These are phyloP conservation scores for Callitettix versicolor DNA, from an alignment of 1,140 invertebrate species.

Conservation along the genomic window DNA sequence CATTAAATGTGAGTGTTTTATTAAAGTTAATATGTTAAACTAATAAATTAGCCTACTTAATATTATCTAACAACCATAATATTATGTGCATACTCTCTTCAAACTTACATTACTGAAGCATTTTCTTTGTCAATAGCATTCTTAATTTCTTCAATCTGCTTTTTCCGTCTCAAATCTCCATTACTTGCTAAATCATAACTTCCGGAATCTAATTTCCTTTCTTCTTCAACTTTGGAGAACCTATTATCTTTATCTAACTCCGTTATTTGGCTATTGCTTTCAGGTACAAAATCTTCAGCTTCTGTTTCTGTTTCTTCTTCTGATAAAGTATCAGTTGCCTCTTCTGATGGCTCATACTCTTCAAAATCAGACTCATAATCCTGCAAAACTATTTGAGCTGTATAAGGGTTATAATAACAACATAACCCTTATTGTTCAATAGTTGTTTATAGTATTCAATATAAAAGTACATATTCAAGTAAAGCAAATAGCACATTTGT, in stretches of 20 bases:
- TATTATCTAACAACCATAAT: no score
- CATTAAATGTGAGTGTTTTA: no score
- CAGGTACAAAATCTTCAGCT: background rate
- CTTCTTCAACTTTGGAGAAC: conserved; percentile 39
- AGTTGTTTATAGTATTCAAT: no score
- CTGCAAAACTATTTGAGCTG: conserved; percentile 24
- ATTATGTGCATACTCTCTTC: no score
- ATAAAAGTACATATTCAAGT: no score
- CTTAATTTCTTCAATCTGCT: conserved; percentile 12
- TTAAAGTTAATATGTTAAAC: no score
- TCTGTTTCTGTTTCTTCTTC: conserved; percentile 7
- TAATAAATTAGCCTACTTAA: no score
- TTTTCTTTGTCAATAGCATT: conserved; percentile 18
- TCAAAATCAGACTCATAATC: conserved; percentile 47
- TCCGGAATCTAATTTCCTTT: conserved; percentile 55
- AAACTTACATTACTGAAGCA: background rate
- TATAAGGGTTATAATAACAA: background rate
- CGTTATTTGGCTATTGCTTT: background rate
- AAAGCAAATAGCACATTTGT: no score
- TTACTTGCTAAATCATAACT: conserved; percentile 42
- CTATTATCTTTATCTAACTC: background rate
- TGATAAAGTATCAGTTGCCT: conserved; percentile 16
- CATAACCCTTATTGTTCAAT: no score
- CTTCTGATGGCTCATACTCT: conserved; percentile 34
- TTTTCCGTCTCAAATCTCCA: conserved; percentile 30